A percentile compares a stretch with the other conserved stretches of the same genome.
These are phyloP conservation scores for Bergia puertoricense DNA, from an alignment of 92 coral and sea anemone species.

Conservation along the genomic window DNA sequence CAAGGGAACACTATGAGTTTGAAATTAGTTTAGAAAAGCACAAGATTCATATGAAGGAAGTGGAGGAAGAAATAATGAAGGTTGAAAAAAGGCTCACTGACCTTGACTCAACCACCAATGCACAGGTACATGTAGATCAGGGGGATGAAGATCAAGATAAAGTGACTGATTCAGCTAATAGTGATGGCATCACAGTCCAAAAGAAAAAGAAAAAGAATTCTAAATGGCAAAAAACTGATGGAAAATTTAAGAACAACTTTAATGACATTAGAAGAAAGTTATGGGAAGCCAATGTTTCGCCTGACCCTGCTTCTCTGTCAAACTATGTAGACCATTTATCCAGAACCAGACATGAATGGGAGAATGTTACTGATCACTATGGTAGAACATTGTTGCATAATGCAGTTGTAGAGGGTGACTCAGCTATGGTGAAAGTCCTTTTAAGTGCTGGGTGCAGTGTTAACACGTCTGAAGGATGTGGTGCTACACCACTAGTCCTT, in stretches of 20 bases:
- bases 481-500: not conserved
- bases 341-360: not conserved
- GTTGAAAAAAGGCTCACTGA: not conserved
- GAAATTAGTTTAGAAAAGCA: conserved; percentile 20
- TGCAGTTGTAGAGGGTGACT: not conserved
- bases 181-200: not conserved
- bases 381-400: too few species aligned
- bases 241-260: not conserved
- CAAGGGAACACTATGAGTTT: conserved; percentile 44
- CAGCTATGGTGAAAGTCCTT: not conserved
- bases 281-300: conserved; percentile 13
- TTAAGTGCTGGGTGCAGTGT: not conserved
- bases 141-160: not conserved
- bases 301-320: not conserved
- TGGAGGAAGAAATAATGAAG: not conserved
- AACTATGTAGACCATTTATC: not conserved
- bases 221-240: not conserved
- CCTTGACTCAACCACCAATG: not conserved
- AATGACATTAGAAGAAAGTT: not conserved
- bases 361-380: too few species aligned
- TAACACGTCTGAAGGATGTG: not conserved
- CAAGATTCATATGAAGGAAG: conserved; percentile 36
- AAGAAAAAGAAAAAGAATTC: not conserved
- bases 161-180: not conserved
- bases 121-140: not conserved